These are phyloP conservation scores for Ormyrus labotus DNA, from an alignment of 2,888 invertebrate species.

Conservation along the genomic window DNA sequence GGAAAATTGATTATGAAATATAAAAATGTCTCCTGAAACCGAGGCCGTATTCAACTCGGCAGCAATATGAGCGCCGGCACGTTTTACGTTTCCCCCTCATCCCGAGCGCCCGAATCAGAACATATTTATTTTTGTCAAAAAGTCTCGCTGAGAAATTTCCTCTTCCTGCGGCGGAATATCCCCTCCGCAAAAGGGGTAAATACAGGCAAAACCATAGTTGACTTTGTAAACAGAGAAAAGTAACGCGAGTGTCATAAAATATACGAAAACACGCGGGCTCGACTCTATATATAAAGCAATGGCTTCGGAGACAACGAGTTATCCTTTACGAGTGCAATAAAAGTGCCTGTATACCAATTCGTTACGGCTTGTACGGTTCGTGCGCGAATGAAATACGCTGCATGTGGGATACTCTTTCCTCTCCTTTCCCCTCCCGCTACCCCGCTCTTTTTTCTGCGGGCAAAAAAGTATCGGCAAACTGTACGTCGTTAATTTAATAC, in stretches of 20 bases:
- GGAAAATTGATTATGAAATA: too few relatives aligned
- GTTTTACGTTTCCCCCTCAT: too few relatives aligned
- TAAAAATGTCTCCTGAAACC: too few relatives aligned
- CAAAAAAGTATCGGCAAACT: conserved; percentile 41
- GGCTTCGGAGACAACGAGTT: conserved; percentile 57
- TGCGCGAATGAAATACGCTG: conserved; percentile 55
- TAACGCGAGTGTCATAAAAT: conserved; percentile 42
- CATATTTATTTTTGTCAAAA: conserved; percentile 18
- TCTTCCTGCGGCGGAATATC: not conserved
- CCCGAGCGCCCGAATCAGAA: not conserved
- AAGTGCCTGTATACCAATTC: conserved; percentile 60
- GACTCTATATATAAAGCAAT: conserved; percentile 38
- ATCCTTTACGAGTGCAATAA: conserved; percentile 62
- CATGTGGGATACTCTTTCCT: conserved; percentile 2
- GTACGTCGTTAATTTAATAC: conserved; percentile 36
- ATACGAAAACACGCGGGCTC: conserved; percentile 33
- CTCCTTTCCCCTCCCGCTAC: not conserved
- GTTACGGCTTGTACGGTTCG: conserved; percentile 54
- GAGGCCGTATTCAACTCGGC: too few relatives aligned
- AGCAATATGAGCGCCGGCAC: too few relatives aligned
- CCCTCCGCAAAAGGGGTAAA: conserved; percentile 1
- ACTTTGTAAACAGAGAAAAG: conserved; percentile 42
- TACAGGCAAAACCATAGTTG: conserved; percentile 5
- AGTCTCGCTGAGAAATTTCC: not conserved
- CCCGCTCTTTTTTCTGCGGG: not conserved